A percentile compares a stretch with the other conserved stretches of the same genome.
Evolutionary conservation across 23 tunicate species (phyloP).

Genomic region (Trididemnum miniatum): DNA sequence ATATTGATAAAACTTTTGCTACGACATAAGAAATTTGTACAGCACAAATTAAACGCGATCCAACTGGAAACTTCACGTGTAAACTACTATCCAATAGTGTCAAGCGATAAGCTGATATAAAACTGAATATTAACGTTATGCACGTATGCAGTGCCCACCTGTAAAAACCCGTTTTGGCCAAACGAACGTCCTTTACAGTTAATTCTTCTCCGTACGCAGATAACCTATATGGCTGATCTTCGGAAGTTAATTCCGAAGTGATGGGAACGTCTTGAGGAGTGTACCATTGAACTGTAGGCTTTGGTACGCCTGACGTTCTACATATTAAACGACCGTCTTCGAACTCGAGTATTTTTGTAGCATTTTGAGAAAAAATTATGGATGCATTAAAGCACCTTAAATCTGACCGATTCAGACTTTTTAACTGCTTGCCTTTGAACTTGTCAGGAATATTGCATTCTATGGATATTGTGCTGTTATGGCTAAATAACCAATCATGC

Average conservation of each 20-base stretch:
- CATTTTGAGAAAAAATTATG: conserved; percentile 15
- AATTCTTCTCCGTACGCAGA: conserved; percentile 56
- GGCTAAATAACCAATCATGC: background rate
- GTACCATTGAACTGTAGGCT: conserved; percentile 50
- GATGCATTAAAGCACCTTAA: conserved; percentile 41
- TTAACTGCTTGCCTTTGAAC: conserved; percentile 21
- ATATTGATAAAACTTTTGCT: no score
- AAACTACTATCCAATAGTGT: no score
- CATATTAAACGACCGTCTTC: conserved; percentile 44
- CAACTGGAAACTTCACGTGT: no score
- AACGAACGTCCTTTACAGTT: conserved; percentile 47
- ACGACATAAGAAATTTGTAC: no score
- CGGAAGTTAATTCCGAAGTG: background rate
- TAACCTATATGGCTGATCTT: conserved; percentile 22
- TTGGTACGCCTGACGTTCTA: conserved; percentile 40
- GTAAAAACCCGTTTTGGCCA: conserved; percentile 62
- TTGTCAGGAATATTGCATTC: conserved; percentile 38
- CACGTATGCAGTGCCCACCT: no score
- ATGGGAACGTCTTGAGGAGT: conserved; percentile 46
- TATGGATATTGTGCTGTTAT: conserved; percentile 10
- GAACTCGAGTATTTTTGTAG: conserved; percentile 33
- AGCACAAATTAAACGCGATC: no score
- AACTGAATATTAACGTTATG: no score
- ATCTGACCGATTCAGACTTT: conserved; percentile 20
- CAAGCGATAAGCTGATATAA: no score